Conservation (phyloP, 2,888 invertebrate species). For the Tachystola acroxantha region DNA sequence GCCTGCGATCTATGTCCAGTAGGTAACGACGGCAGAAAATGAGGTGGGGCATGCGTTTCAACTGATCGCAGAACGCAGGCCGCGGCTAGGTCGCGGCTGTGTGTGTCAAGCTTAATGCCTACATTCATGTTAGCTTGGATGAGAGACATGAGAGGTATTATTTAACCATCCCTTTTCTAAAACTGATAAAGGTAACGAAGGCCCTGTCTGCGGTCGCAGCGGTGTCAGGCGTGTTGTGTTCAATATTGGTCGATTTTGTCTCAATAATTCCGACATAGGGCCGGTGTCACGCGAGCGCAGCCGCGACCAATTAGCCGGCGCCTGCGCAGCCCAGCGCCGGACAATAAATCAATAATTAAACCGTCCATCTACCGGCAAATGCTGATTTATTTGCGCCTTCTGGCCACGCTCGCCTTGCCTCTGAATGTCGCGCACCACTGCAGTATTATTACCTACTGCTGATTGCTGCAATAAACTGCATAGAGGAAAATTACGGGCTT, state of each 20-base stretch:
- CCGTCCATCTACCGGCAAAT: constrained; percentile 61
- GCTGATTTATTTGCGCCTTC: constrained; percentile 69
- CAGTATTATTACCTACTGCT: constrained; percentile 39
- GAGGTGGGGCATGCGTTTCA: no score
- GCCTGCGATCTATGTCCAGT: no score
- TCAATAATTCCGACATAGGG: constrained; percentile 56
- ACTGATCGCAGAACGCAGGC: no score
- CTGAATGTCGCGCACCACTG: constrained; percentile 39
- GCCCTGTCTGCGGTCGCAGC: constrained; percentile 15
- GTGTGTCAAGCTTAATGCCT: no score
- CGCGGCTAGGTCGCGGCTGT: no score
- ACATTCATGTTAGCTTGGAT: no score
- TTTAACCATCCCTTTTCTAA: constrained; percentile 5
- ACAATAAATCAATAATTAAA: constrained; percentile 77
- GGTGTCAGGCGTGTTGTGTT: constrained; percentile 38
- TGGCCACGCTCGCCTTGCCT: constrained; percentile 54
- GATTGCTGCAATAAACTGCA: constrained; percentile 35
- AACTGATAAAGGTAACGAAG: constrained; percentile 54
- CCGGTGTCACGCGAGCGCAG: constrained; percentile 66
- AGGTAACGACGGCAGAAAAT: no score
- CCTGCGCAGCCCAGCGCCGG: constrained; percentile 40
- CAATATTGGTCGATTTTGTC: constrained; percentile 65
- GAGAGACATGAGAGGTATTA: no score
- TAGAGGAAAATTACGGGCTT: constrained; percentile 7
- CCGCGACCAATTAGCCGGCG: constrained; percentile 64